Percentiles rank a stretch among this genome's conserved stretches.
These are phyloP conservation scores for Rhopilema esculentum DNA, from an alignment of 30 jellyfish, hydroid and myxozoan species.

Conservation along the genomic window DNA sequence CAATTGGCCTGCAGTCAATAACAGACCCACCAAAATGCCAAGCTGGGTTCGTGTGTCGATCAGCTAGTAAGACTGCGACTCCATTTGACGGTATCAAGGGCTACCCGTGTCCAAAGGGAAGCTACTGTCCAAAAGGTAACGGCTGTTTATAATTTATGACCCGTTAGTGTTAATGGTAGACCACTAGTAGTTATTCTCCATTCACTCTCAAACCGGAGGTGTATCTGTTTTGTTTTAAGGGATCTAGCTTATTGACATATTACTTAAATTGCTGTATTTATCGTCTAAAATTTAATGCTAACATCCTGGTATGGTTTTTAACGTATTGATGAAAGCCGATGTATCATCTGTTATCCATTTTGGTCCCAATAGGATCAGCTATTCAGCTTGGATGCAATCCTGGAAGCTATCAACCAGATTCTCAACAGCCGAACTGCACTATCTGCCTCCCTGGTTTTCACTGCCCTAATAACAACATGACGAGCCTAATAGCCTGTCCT, in stretches of 20 bases:
- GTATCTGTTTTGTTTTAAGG: no score
- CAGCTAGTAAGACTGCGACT: slow-evolving; percentile 85
- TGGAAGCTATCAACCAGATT: slow-evolving; percentile 88
- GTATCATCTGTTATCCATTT: no score
- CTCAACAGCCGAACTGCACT: slow-evolving; percentile 86
- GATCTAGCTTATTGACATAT: no score
- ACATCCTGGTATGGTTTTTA: no score
- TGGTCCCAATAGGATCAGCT: slow-evolving; percentile 89
- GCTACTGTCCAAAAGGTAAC: slow-evolving; percentile 92
- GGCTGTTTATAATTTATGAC: no score
- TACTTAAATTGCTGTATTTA: no score
- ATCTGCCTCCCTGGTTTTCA: slow-evolving; percentile 73
- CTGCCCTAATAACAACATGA: slow-evolving; percentile 91
- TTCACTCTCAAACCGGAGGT: background rate
- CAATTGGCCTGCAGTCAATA: slow-evolving; percentile 75
- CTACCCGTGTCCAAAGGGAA: slow-evolving; percentile 90
- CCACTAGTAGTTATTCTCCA: no score
- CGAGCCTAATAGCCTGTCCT: slow-evolving; percentile 74
- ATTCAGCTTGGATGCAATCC: slow-evolving; percentile 86
- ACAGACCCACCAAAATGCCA: slow-evolving; percentile 91
- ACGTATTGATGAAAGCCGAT: no score
- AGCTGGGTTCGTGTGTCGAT: slow-evolving; percentile 90
- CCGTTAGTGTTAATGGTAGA: no score
- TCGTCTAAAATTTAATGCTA: no score
- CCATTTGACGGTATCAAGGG: slow-evolving; percentile 92